Percentiles rank a stretch among this genome's conserved stretches.
Conservation (phyloP, 1,140 invertebrate species). For the Diploscapter pachys region DNA sequence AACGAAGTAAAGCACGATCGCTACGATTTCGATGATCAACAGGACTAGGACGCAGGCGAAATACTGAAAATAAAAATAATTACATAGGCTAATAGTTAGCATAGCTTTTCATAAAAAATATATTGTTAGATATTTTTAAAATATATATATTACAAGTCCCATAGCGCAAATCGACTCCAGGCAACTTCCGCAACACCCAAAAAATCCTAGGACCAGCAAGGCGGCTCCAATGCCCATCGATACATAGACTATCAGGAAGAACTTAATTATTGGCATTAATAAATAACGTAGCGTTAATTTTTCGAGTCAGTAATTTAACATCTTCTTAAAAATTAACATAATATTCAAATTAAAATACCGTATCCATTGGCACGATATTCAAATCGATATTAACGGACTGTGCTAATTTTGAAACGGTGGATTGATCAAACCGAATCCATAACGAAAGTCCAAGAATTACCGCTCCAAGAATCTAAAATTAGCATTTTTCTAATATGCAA, state of each 20-base stretch:
- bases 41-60: conserved; percentile 30
- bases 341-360: not conserved
- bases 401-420: conserved; percentile 11
- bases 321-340: not conserved
- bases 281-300: not conserved
- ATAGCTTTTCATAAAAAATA: not conserved
- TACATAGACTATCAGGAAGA: conserved; percentile 24
- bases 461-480: conserved; percentile 19
- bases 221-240: conserved; percentile 17
- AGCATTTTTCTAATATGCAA: not conserved
- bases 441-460: conserved; percentile 25
- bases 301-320: no score
- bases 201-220: conserved; percentile 33
- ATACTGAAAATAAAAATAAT: conserved; percentile 17
- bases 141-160: conserved; percentile 16
- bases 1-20: conserved; percentile 24
- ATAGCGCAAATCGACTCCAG: conserved; percentile 29
- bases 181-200: conserved; percentile 31
- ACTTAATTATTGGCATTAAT: not conserved
- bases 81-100: not conserved
- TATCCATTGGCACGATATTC: not conserved
- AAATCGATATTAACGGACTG: conserved; percentile 14
- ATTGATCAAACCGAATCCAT: conserved; percentile 24
- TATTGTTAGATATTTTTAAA: not conserved
- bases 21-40: conserved; percentile 28